A percentile compares a stretch with the other conserved stretches of the same genome.
Conservation (phyloP, 2,888 invertebrate species). For the Exephanes ischioxanthus region DNA sequence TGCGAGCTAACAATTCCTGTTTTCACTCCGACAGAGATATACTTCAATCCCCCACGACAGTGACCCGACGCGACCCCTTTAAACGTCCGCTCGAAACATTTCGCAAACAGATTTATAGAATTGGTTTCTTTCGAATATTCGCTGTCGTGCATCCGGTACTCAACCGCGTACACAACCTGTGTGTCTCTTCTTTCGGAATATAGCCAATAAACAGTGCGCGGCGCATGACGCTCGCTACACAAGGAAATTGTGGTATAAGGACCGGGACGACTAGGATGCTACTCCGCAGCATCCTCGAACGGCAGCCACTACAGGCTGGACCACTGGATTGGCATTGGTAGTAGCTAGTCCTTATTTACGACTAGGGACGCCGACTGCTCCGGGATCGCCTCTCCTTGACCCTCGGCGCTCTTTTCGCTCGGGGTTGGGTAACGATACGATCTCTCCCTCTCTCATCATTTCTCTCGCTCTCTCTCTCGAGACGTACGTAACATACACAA, state of each 20-base stretch:
- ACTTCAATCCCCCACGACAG: not conserved
- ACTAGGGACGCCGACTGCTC: constrained; percentile 79
- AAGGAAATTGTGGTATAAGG: constrained; percentile 19
- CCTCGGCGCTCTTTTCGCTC: constrained; percentile 70
- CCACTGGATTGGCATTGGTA: constrained; percentile 80
- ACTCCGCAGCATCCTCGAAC: constrained; percentile 43
- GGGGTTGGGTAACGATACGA: constrained; percentile 82
- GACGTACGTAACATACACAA: constrained; percentile 44
- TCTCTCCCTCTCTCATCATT: constrained; percentile 73
- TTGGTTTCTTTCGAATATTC: constrained; percentile 28
- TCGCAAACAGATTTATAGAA: constrained; percentile 37
- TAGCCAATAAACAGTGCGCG: constrained; percentile 46
- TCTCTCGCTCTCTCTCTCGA: constrained; percentile 29
- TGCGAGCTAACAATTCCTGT: not conserved
- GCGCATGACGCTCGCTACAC: constrained; percentile 1
- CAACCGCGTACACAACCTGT: not conserved
- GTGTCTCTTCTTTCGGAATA: constrained; percentile 33
- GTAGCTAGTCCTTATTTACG: constrained; percentile 82
- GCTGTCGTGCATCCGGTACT: constrained; percentile 22
- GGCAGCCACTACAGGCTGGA: constrained; percentile 66
- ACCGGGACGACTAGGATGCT: constrained; percentile 20
- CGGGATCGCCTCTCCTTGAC: constrained; percentile 81
- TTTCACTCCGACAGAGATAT: not conserved
- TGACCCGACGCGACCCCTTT: not conserved
- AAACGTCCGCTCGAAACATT: constrained; percentile 7